Conservation (phyloP, 2,797 vertebrate genomes). For the Karalla daura region DNA sequence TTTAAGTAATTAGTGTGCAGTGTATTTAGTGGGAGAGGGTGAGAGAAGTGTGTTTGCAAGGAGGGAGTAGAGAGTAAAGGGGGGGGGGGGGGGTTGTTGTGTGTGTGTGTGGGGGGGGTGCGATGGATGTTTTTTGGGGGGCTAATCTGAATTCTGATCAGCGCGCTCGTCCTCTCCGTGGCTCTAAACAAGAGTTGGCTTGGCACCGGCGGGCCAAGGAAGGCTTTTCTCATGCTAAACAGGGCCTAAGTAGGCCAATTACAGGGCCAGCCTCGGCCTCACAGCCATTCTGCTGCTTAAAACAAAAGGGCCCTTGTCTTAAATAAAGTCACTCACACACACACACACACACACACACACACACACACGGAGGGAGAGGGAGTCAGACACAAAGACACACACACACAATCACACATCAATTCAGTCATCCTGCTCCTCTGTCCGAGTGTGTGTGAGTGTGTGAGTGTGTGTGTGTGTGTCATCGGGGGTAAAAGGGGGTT, state of each 20-base stretch:
- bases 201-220: constrained; percentile 89
- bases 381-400: constrained; percentile 71
- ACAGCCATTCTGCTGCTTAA: constrained; percentile 88
- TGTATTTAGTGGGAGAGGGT: constrained; percentile 89
- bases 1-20: constrained; percentile 93
- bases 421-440: constrained; percentile 53
- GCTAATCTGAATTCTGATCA: constrained; percentile 98
- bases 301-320: constrained; percentile 96
- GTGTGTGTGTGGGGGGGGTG: no score
- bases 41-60: constrained; percentile 48
- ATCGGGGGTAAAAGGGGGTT: constrained; percentile 69
- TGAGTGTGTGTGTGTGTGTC: constrained; percentile 36
- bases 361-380: constrained; percentile 53
- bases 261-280: constrained; percentile 90
- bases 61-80: no score
- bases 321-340: constrained; percentile 91
- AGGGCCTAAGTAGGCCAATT: constrained; percentile 98
- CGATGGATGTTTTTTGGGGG: constrained; percentile 76
- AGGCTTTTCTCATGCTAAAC: constrained; percentile 98
- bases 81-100: no score
- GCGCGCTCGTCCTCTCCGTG: constrained; percentile 85
- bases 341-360: constrained; percentile 50
- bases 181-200: constrained; percentile 78
- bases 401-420: constrained; percentile 55
- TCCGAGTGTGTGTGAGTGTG: constrained; percentile 21